Conservation (phyloP, 2,888 invertebrate genomes). For the Neelides folsomi region DNA sequence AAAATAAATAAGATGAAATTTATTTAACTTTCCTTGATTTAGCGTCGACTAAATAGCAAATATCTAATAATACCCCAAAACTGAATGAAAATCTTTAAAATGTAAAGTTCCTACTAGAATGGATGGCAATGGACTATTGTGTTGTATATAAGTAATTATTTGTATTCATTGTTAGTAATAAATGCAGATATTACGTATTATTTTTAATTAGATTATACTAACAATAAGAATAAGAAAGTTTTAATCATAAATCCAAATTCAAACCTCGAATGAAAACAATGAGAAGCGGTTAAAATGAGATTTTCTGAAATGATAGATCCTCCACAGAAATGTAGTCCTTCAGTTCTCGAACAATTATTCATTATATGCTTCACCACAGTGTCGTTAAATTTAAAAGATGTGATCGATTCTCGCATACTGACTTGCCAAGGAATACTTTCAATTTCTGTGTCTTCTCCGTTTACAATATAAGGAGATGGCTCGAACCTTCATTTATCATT, state of each 20-base stretch:
- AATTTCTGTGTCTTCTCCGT: conserved; percentile 22
- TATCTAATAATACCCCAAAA: too few species aligned
- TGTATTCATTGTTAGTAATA: too few species aligned
- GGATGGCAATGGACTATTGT: too few species aligned
- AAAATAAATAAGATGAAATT: too few species aligned
- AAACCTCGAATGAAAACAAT: conserved; percentile 27
- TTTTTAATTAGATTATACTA: not conserved
- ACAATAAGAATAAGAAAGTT: not conserved
- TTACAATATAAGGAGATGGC: conserved; percentile 18
- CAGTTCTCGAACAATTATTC: conserved; percentile 18
- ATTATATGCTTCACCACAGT: not conserved
- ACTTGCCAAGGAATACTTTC: conserved; percentile 29
- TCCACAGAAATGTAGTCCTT: conserved; percentile 28
- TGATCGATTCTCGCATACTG: conserved; percentile 10
- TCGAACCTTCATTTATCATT: not conserved
- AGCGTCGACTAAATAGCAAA: too few species aligned
- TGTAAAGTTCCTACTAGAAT: too few species aligned
- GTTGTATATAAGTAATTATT: too few species aligned
- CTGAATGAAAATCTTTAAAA: too few species aligned
- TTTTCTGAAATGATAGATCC: conserved; percentile 18
- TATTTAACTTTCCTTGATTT: too few species aligned
- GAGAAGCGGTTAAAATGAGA: conserved; percentile 20
- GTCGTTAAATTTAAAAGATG: not conserved
- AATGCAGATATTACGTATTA: not conserved
- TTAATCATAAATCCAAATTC: too few species aligned